Evolutionary conservation across 53 echinoderm and acorn worm species (phyloP).

Genomic region (Paracentrotus lividus): DNA sequence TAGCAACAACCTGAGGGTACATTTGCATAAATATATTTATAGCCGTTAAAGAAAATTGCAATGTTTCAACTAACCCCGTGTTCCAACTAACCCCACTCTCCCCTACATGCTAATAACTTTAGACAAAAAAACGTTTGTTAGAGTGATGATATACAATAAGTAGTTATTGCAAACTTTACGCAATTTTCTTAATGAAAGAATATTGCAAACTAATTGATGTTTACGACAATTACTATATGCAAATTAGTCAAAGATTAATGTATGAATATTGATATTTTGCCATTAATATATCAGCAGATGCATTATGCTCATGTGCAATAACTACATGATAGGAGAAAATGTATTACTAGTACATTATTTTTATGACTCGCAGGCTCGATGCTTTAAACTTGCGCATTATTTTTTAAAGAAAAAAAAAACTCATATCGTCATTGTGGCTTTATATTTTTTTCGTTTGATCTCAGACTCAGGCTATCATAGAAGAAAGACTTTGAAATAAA

Average conservation of each 20-base stretch:
- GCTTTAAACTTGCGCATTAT: neutral
- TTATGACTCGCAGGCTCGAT: neutral
- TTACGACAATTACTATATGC: neutral
- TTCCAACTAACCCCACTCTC: too few relatives aligned
- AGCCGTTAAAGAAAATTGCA: too few relatives aligned
- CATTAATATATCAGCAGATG: neutral
- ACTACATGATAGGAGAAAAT: neutral
- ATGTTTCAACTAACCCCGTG: too few relatives aligned
- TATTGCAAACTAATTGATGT: neutral
- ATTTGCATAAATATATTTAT: too few relatives aligned
- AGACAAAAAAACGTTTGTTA: too few relatives aligned
- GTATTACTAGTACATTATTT: neutral
- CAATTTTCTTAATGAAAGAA: neutral
- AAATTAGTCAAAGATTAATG: neutral
- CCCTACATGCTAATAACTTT: too few relatives aligned
- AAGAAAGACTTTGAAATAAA: neutral
- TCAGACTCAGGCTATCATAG: neutral
- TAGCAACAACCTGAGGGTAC: too few relatives aligned
- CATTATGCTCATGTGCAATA: constrained; percentile 2
- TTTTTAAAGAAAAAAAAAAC: neutral
- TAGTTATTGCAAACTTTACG: neutral
- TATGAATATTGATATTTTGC: neutral
- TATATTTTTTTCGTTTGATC: neutral
- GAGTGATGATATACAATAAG: too few relatives aligned
- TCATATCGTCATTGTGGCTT: neutral